Conservation (phyloP, 1,140 invertebrate species). For the Saxidomus purpurata region DNA sequence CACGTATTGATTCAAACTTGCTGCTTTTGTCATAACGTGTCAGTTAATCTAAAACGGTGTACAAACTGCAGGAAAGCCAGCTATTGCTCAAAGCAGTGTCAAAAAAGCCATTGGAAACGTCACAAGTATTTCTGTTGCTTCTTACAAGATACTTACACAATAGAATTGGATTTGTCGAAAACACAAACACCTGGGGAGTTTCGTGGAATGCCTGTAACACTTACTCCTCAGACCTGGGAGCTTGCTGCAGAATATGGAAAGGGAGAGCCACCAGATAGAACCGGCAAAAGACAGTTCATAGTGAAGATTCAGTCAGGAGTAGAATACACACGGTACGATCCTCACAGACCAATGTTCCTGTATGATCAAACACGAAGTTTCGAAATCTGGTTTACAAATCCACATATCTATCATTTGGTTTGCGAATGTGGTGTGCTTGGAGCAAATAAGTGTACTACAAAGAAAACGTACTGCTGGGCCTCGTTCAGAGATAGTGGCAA, state of each 20-base stretch:
- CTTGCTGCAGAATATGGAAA: neutral
- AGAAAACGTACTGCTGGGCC: constrained; percentile 63
- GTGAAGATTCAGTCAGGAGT: constrained; percentile 55
- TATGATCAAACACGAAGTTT: constrained; percentile 43
- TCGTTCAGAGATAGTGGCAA: constrained; percentile 32
- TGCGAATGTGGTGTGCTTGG: constrained; percentile 49
- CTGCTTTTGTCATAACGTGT: neutral
- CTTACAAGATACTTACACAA: neutral
- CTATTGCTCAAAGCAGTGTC: constrained; percentile 62
- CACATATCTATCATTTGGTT: too few relatives aligned
- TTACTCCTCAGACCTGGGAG: neutral
- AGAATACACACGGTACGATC: constrained; percentile 12
- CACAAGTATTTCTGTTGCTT: constrained; percentile 56
- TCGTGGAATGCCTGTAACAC: neutral
- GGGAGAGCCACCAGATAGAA: too few relatives aligned
- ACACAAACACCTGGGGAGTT: neutral
- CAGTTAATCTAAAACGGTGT: constrained; percentile 11
- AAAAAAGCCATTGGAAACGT: too few relatives aligned
- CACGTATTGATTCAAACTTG: neutral
- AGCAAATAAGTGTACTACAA: constrained; percentile 13
- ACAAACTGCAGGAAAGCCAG: constrained; percentile 35
- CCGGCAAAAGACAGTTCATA: constrained; percentile 35
- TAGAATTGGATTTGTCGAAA: constrained; percentile 1
- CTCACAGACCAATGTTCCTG: neutral
- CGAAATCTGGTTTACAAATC: constrained; percentile 44